These are phyloP conservation scores for Drosophila buzzatii DNA, from an alignment of 2,888 invertebrate species.

Conservation along the genomic window DNA sequence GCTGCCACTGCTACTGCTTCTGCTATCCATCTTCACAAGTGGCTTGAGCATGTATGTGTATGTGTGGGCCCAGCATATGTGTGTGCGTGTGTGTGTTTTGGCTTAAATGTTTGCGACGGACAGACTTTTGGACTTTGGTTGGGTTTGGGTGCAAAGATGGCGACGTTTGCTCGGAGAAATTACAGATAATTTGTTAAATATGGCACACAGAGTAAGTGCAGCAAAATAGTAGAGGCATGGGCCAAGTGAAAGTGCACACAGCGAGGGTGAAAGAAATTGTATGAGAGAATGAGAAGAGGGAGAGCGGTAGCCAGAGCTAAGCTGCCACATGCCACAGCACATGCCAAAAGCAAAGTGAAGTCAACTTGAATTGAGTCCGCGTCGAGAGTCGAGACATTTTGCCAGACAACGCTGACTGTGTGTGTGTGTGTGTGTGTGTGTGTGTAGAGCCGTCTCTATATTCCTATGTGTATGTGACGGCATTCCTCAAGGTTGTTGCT, in stretches of 20 bases:
- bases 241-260: constrained; percentile 74
- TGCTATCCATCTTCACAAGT: constrained; percentile 80
- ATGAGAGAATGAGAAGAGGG: background rate
- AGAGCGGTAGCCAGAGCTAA: constrained; percentile 23
- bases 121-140: constrained; percentile 41
- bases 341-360: constrained; percentile 52
- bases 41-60: constrained; percentile 52
- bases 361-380: constrained; percentile 59
- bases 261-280: background rate
- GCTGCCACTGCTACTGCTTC: constrained; percentile 3
- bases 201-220: constrained; percentile 63
- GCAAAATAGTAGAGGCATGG: background rate
- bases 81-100: constrained; percentile 19
- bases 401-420: constrained; percentile 70
- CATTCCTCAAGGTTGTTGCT: constrained; percentile 83
- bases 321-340: constrained; percentile 21
- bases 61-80: constrained; percentile 4
- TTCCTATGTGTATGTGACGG: constrained; percentile 51
- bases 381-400: constrained; percentile 75
- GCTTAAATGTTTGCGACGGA: constrained; percentile 21
- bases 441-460: constrained; percentile 12
- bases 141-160: constrained; percentile 54
- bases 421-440: constrained; percentile 30
- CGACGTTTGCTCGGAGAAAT: constrained; percentile 75
- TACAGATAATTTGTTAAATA: constrained; percentile 83